phyloP scores from a whole-genome alignment of 2,888 invertebrate species.

The Archaeoteleia sp. region DNA sequence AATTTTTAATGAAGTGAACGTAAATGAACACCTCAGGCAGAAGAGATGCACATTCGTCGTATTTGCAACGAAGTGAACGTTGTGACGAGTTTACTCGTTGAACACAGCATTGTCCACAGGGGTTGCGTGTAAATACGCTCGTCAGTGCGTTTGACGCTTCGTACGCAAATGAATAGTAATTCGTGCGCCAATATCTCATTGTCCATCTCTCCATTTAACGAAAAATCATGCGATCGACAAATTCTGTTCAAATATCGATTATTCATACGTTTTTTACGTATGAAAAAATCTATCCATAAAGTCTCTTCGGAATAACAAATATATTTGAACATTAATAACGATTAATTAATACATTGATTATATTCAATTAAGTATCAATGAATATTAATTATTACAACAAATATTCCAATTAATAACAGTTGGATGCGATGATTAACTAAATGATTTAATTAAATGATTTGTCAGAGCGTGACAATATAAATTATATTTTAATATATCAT shows the following conservation, averaged over 20 bases:
- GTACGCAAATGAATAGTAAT: slow-evolving; percentile 64
- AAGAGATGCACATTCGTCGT: slow-evolving; percentile 51
- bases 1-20: slow-evolving; percentile 33
- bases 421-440: too few species aligned
- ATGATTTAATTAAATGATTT: not conserved
- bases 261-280: slow-evolving; percentile 9
- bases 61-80: slow-evolving; percentile 52
- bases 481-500: slow-evolving; percentile 14
- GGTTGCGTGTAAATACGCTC: slow-evolving; percentile 56
- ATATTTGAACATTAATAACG: too few species aligned
- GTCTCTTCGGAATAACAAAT: too few species aligned
- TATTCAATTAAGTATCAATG: too few species aligned
- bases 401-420: too few species aligned
- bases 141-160: slow-evolving; percentile 54
- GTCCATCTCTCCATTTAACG: slow-evolving; percentile 1
- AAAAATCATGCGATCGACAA: slow-evolving; percentile 27
- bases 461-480: slow-evolving; percentile 11
- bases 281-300: too few species aligned
- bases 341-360: too few species aligned
- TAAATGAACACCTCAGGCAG: slow-evolving; percentile 51
- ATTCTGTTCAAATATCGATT: slow-evolving; percentile 35
- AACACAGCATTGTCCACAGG: slow-evolving; percentile 54
- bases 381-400: too few species aligned
- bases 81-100: slow-evolving; percentile 51
- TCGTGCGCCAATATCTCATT: slow-evolving; percentile 45